phyloP scores from a whole-genome alignment of 2,797 vertebrate genomes.

The Argyrosomus regius region DNA sequence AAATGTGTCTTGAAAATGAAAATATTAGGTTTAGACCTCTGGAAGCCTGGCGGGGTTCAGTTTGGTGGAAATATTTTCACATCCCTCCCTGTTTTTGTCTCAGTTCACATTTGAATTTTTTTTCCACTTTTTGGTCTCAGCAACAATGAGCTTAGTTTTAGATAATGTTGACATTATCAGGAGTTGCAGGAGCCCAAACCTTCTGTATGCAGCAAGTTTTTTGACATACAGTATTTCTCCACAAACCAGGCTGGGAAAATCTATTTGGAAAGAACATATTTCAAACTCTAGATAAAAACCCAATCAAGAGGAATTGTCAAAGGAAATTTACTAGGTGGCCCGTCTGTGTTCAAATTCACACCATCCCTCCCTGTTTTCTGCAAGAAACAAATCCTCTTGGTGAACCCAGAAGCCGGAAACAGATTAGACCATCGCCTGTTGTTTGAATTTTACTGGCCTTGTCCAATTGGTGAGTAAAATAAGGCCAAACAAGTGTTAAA shows the following conservation, averaged over 20 bases:
- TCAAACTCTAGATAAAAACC: slow-evolving; percentile 43
- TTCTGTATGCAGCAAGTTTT: slow-evolving; percentile 12
- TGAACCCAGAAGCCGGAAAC: not conserved
- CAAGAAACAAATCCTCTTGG: not conserved
- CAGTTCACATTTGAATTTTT: not conserved
- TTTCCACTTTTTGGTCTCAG: not conserved
- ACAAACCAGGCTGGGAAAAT: slow-evolving; percentile 12
- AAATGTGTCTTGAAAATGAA: not conserved
- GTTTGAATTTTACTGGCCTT: not conserved
- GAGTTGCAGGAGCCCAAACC: not conserved
- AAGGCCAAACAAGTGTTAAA: not conserved
- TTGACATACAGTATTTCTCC: slow-evolving; percentile 25
- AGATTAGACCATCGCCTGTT: not conserved
- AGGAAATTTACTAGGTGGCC: slow-evolving; percentile 2
- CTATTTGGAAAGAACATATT: slow-evolving; percentile 38
- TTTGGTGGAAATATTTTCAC: not conserved
- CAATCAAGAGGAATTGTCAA: slow-evolving; percentile 31
- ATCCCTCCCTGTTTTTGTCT: not conserved
- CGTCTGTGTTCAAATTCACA: not conserved
- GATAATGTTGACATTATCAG: slow-evolving; percentile 26
- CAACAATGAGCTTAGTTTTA: not conserved
- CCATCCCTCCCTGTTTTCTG: not conserved
- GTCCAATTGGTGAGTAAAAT: slow-evolving; percentile 7
- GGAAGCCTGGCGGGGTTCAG: not conserved
- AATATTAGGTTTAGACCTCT: not conserved